Evolutionary conservation across 1,140 invertebrate genomes (phyloP).

Genomic region (Drosophila athabasca): DNA sequence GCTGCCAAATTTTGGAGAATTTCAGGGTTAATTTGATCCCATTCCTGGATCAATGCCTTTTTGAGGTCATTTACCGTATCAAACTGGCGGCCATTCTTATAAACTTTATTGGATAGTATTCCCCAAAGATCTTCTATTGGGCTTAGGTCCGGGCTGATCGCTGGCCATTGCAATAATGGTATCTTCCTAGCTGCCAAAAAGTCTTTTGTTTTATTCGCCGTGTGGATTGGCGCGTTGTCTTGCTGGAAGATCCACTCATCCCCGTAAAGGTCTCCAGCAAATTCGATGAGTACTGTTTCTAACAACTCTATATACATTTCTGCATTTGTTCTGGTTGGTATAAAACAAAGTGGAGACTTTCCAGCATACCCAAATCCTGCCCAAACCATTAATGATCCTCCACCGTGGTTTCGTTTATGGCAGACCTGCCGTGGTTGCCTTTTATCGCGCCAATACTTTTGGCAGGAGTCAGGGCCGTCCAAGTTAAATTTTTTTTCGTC

Average conservation of each 20-base stretch:
- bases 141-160: background rate
- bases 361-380: conserved; percentile 96
- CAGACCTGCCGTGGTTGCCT: background rate
- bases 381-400: conserved; percentile 84
- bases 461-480: too few species aligned
- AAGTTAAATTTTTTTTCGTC: too few species aligned
- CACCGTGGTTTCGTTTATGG: background rate
- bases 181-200: too few species aligned
- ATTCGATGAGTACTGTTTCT: background rate
- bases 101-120: background rate
- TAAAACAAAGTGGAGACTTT: conserved; percentile 17
- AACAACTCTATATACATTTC: conserved; percentile 6
- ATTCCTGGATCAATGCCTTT: too few species aligned
- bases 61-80: too few species aligned
- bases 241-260: background rate
- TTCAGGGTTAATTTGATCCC: too few species aligned
- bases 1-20: too few species aligned
- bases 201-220: too few species aligned
- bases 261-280: background rate
- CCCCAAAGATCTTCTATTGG: background rate
- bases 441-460: background rate
- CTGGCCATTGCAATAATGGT: too few species aligned
- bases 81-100: background rate
- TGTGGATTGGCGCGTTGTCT: background rate
- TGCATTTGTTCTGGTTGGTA: conserved; percentile 64